Evolutionary conservation across 2,797 vertebrate species (phyloP).

Genomic region (Ciconia nigra): DNA sequence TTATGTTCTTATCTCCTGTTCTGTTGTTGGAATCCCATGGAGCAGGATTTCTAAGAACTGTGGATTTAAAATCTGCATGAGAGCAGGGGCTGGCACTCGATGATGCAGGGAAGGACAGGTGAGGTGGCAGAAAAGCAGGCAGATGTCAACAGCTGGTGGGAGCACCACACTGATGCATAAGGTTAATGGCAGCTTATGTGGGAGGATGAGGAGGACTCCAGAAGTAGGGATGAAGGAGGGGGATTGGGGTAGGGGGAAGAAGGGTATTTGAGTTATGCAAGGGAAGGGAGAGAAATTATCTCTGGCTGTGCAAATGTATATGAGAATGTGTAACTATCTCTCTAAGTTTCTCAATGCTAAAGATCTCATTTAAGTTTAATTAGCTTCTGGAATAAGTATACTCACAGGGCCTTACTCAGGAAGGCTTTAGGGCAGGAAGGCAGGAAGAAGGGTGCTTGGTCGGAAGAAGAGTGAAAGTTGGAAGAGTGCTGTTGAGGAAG

Average conservation of each 20-base stretch:
- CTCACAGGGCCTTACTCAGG: neutral
- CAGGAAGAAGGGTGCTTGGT: neutral
- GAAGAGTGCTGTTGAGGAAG: neutral
- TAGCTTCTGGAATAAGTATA: neutral
- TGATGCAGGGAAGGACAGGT: neutral
- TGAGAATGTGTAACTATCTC: neutral
- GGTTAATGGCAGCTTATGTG: neutral
- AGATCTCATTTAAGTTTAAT: neutral
- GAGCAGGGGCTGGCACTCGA: neutral
- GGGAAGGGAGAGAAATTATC: neutral
- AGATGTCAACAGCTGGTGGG: neutral
- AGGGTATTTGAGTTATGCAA: neutral
- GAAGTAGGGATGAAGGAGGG: neutral
- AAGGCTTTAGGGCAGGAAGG: neutral
- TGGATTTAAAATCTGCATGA: neutral
- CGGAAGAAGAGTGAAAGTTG: neutral
- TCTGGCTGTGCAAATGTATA: neutral
- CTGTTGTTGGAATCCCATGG: conserved; percentile 14
- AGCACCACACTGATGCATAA: neutral
- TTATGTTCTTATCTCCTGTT: conserved; percentile 25
- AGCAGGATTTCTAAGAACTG: neutral
- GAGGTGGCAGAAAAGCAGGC: neutral
- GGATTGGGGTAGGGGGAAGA: neutral
- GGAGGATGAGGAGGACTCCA: neutral
- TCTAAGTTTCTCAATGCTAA: neutral